Base-by-base conservation (phyloP, 2,797 vertebrate species). In the Thalassophryne amazonica region DNA sequence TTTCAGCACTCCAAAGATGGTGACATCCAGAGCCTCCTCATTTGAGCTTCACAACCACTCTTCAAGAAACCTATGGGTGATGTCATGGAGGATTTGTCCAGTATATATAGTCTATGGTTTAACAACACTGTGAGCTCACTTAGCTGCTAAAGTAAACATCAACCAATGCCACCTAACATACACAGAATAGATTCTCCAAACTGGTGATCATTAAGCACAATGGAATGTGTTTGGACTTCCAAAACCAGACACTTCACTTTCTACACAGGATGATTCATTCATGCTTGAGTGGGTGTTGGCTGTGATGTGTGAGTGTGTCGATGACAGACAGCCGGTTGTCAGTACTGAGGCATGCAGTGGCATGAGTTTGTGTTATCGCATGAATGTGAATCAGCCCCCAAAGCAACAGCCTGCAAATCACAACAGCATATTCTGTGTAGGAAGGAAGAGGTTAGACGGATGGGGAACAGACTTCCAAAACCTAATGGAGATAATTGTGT, bases 301-400 rank as follows among this genome's bases (percentile, higher is more conserved):
- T 60, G 38, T 60, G 63, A 77, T 70, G 74, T 58, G 52, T 76
- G 66, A 69, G 54, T 5, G 40, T 24, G 2, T n/a, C 5, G 60
- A 62, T 80, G 80, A 88, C 57, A 83, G 82, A 81, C 66, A 60
- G 35, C 17, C 65, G 30, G 37, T 12, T 53, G 63, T 81, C 76
- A 63, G 37, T 19, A 62, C 12, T 9, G 28, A 79, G 47, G 65
- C 79, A 76, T 67, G 80, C 66, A 32, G 48, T 25, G 60, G 11
- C 78, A 71, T 35, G 73, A 68, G 73, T 14, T 33, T 60, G 61
- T 81, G 66, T 81, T 80, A 80, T 82, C 72, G 63, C 59, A 67
- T 50, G 60, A 52, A 42, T 43, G 67, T 82, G 85, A 82, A 75
- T 78, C 78, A 79, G 42, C 30, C 54, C 43, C 66, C 58, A 66